Conservation (phyloP, 35 echinoderm and acorn worm genomes). For the Acanthaster planci region DNA sequence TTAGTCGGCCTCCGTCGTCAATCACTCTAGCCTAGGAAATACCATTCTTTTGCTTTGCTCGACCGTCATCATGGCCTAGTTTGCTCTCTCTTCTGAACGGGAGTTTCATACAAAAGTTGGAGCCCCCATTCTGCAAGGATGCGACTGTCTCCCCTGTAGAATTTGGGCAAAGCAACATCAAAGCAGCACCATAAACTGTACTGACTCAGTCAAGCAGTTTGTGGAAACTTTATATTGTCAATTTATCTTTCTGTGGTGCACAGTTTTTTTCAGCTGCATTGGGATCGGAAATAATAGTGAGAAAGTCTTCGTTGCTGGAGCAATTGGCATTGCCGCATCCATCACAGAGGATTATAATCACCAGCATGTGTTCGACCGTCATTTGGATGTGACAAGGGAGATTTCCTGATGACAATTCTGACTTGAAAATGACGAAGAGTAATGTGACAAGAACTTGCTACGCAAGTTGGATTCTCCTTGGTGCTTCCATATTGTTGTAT, state of each 20-base stretch:
- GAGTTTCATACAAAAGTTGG: background rate
- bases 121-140: no score
- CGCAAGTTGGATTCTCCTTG: background rate
- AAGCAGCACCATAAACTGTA: background rate
- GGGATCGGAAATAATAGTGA: background rate
- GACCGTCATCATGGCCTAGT: background rate
- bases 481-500: background rate
- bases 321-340: background rate
- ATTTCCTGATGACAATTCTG: slow-evolving; percentile 15
- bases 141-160: no score
- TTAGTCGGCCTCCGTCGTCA: background rate
- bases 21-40: background rate
- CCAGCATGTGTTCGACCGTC: background rate
- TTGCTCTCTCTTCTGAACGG: background rate
- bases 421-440: background rate
- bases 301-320: background rate
- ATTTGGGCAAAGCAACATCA: background rate
- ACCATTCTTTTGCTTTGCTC: background rate
- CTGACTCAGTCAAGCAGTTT: background rate
- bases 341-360: background rate
- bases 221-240: background rate
- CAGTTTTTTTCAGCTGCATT: background rate
- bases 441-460: slow-evolving; percentile 16
- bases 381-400: background rate
- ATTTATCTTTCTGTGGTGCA: background rate